Base-by-base conservation (phyloP, 2,113 vertebrate species). In the Psittacula cyanocephala region DNA sequence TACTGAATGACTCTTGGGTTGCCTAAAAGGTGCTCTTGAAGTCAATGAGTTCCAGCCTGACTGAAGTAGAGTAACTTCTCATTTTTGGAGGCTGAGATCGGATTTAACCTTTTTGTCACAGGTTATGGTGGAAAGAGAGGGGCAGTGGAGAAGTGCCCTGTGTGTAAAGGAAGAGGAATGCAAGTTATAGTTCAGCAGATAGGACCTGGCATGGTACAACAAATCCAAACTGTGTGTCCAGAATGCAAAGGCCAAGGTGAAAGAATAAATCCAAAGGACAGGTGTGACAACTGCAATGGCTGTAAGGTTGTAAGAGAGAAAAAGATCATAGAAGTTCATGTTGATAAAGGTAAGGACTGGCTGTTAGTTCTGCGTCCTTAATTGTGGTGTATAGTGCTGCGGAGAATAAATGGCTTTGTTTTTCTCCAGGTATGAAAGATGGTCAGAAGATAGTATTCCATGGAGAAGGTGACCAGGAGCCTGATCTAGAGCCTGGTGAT, bases 391-490 rank as follows among this genome's bases (percentile, higher is more conserved):
- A 0, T 7, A 68, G 52, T 24, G 90, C 59, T 69, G 63, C 37
- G 69, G 53, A 88, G 46, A 75, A 62, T 83, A 78, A 86, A 69
- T 43, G 29, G 6, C 1, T 50, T 80, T 80, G 13, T 23, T 43
- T 83, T 72, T 71, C 84, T 72, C 13, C 60, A 99, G 99, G 99
- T 89, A 99, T 99, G 99, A 99, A 98, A 97, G 99, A 99, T 64
- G 98, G 99, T 41, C 99, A 99, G 95, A 99, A 98, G 97, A 98
- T 99, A 59, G 98, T 99, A 68, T 99, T 99, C 95, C 98, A 98
- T 13, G 99, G 99, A 78, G 99, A 99, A 97, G 99, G 99, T 6
- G 99, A 99, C 95, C 99, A 99, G 96, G 99, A 99, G 82, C 99
- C 99, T 27, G 99, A 99, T 86, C 96, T 99, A 93, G 99, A 99